phyloP scores from a whole-genome alignment of 2,113 vertebrate genomes.

The Delphinus delphis region DNA sequence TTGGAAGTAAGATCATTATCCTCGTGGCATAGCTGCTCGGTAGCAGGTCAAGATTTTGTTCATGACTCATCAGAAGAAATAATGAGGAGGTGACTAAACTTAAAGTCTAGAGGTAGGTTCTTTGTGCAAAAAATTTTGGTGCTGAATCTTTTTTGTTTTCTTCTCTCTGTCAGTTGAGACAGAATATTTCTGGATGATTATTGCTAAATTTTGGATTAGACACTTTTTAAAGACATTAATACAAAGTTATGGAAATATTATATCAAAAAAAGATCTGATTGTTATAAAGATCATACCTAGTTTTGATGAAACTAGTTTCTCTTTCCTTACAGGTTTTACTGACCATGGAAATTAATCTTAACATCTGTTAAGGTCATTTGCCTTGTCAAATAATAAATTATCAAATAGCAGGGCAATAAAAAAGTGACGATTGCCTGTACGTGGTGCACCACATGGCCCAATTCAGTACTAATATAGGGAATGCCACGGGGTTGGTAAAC shows the following conservation, averaged over 20 bases:
- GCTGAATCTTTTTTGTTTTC: neutral
- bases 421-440: neutral
- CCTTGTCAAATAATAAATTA: constrained; percentile 64
- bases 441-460: constrained; percentile 51
- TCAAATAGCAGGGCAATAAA: constrained; percentile 65
- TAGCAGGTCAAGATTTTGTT: neutral
- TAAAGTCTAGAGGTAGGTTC: neutral
- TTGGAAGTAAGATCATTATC: neutral
- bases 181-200: neutral
- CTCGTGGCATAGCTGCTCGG: neutral
- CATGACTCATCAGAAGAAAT: neutral
- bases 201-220: neutral
- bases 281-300: constrained; percentile 12
- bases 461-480: neutral
- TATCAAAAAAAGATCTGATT: neutral
- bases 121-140: neutral
- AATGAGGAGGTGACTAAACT: neutral
- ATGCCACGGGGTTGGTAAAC: constrained; percentile 25
- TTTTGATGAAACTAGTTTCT: constrained; percentile 28
- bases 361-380: constrained; percentile 63
- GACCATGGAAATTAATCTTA: constrained; percentile 54
- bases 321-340: constrained; percentile 38
- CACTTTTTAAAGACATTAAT: constrained; percentile 1
- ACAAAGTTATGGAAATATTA: constrained; percentile 2
- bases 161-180: neutral